Evolutionary conservation across 1,140 invertebrate genomes (phyloP), one percentile per base, ranked within the genome.

Genomic region (Eumeta japonica): DNA sequence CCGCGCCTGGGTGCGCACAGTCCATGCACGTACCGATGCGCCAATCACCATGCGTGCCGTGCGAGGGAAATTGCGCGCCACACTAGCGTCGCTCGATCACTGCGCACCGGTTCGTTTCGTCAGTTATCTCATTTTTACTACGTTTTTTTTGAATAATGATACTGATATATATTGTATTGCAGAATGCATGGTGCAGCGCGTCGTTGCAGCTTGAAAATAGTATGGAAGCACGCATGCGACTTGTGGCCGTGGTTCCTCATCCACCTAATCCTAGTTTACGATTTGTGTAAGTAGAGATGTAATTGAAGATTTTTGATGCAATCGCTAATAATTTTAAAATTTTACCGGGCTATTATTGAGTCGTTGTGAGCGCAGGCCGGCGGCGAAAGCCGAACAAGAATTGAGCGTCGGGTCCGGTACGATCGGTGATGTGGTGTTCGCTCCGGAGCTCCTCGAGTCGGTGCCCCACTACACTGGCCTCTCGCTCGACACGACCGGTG

Each of bases 381-480:
- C 36, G 37, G n/a, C n/a, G n/a, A n/a, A n/a, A n/a, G n/a, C n/a
- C n/a, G n/a, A n/a, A n/a, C n/a, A n/a, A n/a, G n/a, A n/a, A n/a
- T n/a, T n/a, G n/a, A n/a, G n/a, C n/a, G n/a, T n/a, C n/a, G n/a
- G n/a, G n/a, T n/a, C n/a, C n/a, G n/a, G n/a, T n/a, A 29, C 24
- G 16, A 50, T 42, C 42, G 59, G 45, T 42, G 27, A 7, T 15
- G 39, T 56, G 28, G 28, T 35, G 16, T 62, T 55, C 51, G 43
- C 36, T 32, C 52, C 68, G 2, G 62, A 70, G 48, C 18, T 16
- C 4, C 35, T 33, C 28, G 70, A 65, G 39, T 44, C 40, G 35
- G 56, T 55, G 7, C 13, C 30, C 37, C 70, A 65, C 49, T 73
- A 70, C 54, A 58, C 62, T 18, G 65, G 65, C 5, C 48, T 73